Evolutionary conservation across 2,113 vertebrate species (phyloP).

Genomic region (Cyanoliseus patagonus): DNA sequence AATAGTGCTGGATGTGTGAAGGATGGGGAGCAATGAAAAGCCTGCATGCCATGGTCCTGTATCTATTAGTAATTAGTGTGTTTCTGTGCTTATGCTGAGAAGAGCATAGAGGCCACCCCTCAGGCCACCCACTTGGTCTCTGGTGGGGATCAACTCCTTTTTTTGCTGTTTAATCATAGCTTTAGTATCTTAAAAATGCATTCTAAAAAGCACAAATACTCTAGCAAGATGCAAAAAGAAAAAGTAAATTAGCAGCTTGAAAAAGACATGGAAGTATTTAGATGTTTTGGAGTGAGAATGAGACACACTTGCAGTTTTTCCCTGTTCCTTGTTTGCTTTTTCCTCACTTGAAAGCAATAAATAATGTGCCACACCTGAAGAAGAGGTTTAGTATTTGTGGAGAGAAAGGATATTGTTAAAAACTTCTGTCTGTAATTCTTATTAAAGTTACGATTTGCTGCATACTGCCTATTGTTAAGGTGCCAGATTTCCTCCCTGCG

Average conservation of each 20-base stretch:
- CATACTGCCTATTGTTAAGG: not conserved
- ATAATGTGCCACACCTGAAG: not conserved
- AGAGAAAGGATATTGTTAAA: not conserved
- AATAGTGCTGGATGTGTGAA: not conserved
- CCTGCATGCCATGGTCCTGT: not conserved
- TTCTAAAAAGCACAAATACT: not conserved
- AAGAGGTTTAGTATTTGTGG: not conserved
- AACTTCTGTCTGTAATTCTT: not conserved
- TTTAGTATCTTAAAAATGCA: not conserved
- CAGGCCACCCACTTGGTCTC: not conserved
- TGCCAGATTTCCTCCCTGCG: not conserved
- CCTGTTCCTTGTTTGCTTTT: not conserved
- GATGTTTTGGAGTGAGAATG: not conserved
- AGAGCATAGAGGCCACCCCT: not conserved
- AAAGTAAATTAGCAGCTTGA: not conserved
- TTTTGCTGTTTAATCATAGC: not conserved
- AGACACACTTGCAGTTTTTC: not conserved
- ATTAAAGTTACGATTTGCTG: not conserved
- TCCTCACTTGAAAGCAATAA: not conserved
- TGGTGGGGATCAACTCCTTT: not conserved
- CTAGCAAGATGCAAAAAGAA: not conserved
- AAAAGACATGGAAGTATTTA: not conserved
- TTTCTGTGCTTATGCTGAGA: not conserved
- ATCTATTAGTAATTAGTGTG: not conserved
- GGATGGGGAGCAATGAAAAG: not conserved